A percentile compares a stretch with the other conserved stretches of the same genome.
Conservation (phyloP, 2,888 invertebrate species). For the Elegia similella region DNA sequence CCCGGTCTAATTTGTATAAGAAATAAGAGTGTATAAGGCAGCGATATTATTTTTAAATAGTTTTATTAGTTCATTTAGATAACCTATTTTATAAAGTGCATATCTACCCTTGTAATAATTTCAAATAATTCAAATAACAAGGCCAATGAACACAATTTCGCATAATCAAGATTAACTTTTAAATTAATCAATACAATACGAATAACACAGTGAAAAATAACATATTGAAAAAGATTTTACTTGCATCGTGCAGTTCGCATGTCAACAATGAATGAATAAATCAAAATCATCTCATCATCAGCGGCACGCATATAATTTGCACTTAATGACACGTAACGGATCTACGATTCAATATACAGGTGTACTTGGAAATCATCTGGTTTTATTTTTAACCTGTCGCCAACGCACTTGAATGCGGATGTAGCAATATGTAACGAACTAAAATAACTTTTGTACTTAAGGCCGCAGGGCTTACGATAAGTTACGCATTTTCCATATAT, state of each 20-base stretch:
- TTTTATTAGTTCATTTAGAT: no score
- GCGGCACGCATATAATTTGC: constrained; percentile 8
- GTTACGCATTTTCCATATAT: not conserved
- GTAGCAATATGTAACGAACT: not conserved
- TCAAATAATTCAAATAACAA: no score
- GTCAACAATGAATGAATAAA: constrained; percentile 6
- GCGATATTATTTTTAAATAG: no score
- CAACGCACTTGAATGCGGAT: constrained; percentile 5
- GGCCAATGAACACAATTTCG: no score
- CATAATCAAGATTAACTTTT: no score
- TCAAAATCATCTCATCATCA: constrained; percentile 2
- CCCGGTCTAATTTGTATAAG: no score
- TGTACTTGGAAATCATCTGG: not conserved
- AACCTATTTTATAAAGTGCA: no score
- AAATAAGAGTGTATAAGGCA: no score
- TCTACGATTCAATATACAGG: not conserved
- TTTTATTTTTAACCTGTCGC: not conserved
- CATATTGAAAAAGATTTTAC: not conserved
- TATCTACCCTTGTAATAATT: no score
- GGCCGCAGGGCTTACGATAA: not conserved
- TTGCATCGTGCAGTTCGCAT: not conserved
- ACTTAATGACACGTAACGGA: constrained; percentile 10
- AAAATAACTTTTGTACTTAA: not conserved
- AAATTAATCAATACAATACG: no score
- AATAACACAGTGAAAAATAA: not conserved